Conservation (phyloP, 2,113 vertebrate species). For the Chloroceryle aenea region DNA sequence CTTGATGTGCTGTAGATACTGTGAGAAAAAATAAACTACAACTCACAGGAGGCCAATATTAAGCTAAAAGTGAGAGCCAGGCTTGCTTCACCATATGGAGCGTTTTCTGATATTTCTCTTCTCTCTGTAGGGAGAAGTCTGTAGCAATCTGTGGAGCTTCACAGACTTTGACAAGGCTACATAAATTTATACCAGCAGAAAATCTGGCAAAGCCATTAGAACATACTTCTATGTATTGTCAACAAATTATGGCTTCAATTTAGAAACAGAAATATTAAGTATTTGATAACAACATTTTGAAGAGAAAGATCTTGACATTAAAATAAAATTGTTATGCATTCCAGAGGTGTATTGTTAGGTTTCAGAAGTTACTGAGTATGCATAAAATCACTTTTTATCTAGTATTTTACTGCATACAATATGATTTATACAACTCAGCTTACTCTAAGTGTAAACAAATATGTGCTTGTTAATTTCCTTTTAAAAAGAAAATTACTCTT, state of each 20-base stretch:
- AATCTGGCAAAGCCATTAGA: neutral
- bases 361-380: neutral
- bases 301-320: neutral
- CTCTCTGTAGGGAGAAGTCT: neutral
- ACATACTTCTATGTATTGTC: neutral
- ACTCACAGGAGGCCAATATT: slow-evolving; percentile 7
- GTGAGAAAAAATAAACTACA: slow-evolving; percentile 60
- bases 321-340: neutral
- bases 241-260: neutral
- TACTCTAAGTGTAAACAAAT: neutral
- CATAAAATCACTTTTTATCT: neutral
- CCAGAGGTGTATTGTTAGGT: neutral
- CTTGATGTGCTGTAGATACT: slow-evolving; percentile 17
- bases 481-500: neutral
- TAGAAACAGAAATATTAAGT: neutral
- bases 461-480: neutral
- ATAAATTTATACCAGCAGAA: neutral
- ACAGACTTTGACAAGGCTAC: neutral
- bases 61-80: slow-evolving; percentile 36
- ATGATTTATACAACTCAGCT: neutral
- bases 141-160: neutral
- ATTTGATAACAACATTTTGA: neutral
- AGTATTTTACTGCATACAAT: neutral
- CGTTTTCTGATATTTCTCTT: neutral
- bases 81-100: neutral